These are phyloP conservation scores for Ptychadena robeensis DNA, from an alignment of 2,797 vertebrate species.

Conservation along the genomic window DNA sequence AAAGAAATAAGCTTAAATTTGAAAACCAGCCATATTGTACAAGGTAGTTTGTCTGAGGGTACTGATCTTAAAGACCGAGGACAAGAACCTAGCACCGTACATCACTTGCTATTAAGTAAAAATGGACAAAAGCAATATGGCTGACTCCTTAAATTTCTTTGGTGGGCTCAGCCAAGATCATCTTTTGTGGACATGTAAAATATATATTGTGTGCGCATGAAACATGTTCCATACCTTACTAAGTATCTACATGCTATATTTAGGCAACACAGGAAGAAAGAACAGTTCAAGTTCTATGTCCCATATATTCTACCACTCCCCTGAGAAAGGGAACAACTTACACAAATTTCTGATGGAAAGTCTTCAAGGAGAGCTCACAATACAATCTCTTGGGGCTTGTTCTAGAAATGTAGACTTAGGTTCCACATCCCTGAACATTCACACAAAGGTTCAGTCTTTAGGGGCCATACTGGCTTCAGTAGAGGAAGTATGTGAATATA, in stretches of 20 bases:
- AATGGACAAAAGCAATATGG: neutral
- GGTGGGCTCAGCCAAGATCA: neutral
- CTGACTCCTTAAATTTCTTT: neutral
- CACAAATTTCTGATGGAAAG: constrained; percentile 51
- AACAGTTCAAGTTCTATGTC: constrained; percentile 36
- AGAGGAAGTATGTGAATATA: constrained; percentile 5
- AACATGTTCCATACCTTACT: no score
- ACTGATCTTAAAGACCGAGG: neutral
- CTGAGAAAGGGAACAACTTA: constrained; percentile 42
- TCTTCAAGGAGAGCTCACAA: constrained; percentile 54
- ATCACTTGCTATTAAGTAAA: neutral
- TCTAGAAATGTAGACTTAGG: constrained; percentile 57
- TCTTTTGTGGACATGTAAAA: no score
- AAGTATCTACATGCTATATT: constrained; percentile 43
- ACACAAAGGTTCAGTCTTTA: constrained; percentile 26
- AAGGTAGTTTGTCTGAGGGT: no score
- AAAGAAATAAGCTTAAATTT: no score
- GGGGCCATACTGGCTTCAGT: constrained; percentile 22
- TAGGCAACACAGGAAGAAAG: constrained; percentile 1
- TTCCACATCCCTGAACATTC: constrained; percentile 50
- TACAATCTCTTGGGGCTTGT: constrained; percentile 44
- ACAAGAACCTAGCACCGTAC: neutral
- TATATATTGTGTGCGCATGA: no score
- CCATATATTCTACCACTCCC: constrained; percentile 56
- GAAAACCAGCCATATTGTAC: no score